Percentiles rank a stretch among this genome's conserved stretches.
Evolutionary conservation across 2,113 vertebrate genomes (phyloP).

Genomic region (Tetrax tetrax): DNA sequence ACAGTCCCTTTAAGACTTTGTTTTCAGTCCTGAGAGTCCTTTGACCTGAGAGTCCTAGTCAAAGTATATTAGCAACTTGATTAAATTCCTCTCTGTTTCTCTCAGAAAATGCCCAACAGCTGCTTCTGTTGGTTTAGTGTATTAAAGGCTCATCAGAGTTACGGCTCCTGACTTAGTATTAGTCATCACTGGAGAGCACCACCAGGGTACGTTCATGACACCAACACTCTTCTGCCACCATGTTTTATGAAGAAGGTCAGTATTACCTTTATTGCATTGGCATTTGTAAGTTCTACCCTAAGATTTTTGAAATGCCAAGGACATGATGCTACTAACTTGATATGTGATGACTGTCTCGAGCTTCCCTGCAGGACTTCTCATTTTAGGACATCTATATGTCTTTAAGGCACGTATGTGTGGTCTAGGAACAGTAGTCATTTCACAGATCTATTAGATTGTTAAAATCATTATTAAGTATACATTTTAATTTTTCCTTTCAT

Average conservation of each 20-base stretch:
- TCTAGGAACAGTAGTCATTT: background rate
- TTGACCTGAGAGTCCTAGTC: conserved; percentile 12
- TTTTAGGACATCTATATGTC: background rate
- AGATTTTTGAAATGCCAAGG: background rate
- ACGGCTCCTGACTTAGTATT: conserved; percentile 11
- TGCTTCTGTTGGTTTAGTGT: conserved; percentile 12
- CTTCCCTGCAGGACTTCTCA: background rate
- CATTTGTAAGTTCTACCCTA: background rate
- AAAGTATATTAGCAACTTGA: conserved; percentile 39
- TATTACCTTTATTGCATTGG: background rate
- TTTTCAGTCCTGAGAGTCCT: conserved; percentile 21
- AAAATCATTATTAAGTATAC: background rate
- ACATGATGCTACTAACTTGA: background rate
- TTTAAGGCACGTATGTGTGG: background rate
- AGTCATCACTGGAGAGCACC: background rate
- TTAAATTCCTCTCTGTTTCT: conserved; percentile 5
- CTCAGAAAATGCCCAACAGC: conserved; percentile 30
- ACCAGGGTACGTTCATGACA: fast-evolving
- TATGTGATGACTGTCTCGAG: fast-evolving
- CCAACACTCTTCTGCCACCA: background rate
- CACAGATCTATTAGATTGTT: background rate
- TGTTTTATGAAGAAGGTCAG: background rate
- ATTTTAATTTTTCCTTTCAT: background rate
- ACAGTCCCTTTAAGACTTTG: background rate
- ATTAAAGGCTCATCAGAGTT: conserved; percentile 53